Evolutionary conservation across 1,140 invertebrate genomes (phyloP).

Genomic region (Zophobas morio): DNA sequence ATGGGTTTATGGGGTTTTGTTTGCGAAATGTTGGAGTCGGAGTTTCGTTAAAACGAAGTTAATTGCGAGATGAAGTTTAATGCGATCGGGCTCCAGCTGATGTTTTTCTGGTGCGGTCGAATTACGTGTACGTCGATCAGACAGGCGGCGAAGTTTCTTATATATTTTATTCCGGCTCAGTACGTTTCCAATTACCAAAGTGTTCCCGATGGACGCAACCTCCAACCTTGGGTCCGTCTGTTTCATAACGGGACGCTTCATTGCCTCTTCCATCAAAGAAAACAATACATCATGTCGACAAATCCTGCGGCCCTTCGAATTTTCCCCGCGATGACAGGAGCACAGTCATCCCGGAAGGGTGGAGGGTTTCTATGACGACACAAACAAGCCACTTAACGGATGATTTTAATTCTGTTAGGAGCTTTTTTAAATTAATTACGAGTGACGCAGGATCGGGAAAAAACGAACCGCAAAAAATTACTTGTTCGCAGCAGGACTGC

Average conservation of each 20-base stretch:
- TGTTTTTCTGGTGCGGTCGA: slow-evolving; percentile 24
- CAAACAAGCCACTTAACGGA: slow-evolving; percentile 23
- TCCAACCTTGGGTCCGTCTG: slow-evolving; percentile 51
- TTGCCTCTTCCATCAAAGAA: slow-evolving; percentile 45
- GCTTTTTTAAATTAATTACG: slow-evolving; percentile 27
- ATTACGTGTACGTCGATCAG: slow-evolving; percentile 58
- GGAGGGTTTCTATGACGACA: slow-evolving; percentile 3
- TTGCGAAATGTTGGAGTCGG: too few species aligned
- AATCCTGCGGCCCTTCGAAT: slow-evolving; percentile 17
- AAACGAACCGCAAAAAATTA: background rate
- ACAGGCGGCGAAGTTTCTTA: slow-evolving; percentile 62
- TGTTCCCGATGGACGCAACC: slow-evolving; percentile 56
- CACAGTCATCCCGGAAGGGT: background rate
- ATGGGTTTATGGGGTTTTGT: too few species aligned
- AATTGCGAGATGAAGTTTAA: too few species aligned
- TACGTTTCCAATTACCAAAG: slow-evolving; percentile 64
- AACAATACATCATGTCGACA: slow-evolving; percentile 48
- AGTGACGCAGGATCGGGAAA: slow-evolving; percentile 1
- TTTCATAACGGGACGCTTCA: slow-evolving; percentile 53
- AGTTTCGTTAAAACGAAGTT: too few species aligned
- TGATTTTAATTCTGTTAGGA: slow-evolving; percentile 23
- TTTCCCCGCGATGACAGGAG: background rate
- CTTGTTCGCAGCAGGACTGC: background rate
- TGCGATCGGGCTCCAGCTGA: slow-evolving; percentile 14
- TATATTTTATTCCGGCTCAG: slow-evolving; percentile 64